phyloP scores from a whole-genome alignment of 2,797 vertebrate species.

The Sebastes kiyomatsui region DNA sequence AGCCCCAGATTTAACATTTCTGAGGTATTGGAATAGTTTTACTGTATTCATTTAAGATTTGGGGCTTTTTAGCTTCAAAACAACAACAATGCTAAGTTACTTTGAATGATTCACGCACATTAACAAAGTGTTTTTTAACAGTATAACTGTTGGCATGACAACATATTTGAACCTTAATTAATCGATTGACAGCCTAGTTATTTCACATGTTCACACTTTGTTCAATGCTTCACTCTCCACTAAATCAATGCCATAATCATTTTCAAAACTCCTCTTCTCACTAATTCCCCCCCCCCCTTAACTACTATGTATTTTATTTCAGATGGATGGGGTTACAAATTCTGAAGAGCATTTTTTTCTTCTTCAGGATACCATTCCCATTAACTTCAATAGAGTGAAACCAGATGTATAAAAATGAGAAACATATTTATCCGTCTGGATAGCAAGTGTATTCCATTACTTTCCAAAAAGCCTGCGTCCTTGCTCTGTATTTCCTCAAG shows the following conservation, averaged over 20 bases:
- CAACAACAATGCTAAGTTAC: no score
- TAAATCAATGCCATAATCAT: conserved; percentile 40
- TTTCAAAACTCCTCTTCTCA: conserved; percentile 33
- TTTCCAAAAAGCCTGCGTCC: conserved; percentile 22
- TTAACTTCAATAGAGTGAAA: conserved; percentile 70
- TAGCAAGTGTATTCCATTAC: conserved; percentile 7
- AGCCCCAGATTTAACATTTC: no score
- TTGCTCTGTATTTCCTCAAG: conserved; percentile 64
- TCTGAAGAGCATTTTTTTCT: conserved; percentile 42
- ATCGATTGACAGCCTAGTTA: background rate
- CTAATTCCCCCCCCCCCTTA: conserved; percentile 13
- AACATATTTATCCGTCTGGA: conserved; percentile 69
- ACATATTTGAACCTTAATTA: no score
- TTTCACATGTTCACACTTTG: conserved; percentile 30
- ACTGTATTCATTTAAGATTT: no score
- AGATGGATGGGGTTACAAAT: conserved; percentile 66
- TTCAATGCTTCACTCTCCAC: conserved; percentile 22
- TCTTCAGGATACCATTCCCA: conserved; percentile 59
- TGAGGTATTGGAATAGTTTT: no score
- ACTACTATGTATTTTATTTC: conserved; percentile 55
- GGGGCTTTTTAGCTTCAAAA: no score
- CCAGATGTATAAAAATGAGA: conserved; percentile 70
- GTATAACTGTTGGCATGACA: no score
- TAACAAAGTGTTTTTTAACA: no score
- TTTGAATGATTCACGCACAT: no score